A percentile compares a stretch with the other conserved stretches of the same genome.
These are phyloP conservation scores for Eulithis prunata DNA, from an alignment of 2,888 invertebrate species.

Conservation along the genomic window DNA sequence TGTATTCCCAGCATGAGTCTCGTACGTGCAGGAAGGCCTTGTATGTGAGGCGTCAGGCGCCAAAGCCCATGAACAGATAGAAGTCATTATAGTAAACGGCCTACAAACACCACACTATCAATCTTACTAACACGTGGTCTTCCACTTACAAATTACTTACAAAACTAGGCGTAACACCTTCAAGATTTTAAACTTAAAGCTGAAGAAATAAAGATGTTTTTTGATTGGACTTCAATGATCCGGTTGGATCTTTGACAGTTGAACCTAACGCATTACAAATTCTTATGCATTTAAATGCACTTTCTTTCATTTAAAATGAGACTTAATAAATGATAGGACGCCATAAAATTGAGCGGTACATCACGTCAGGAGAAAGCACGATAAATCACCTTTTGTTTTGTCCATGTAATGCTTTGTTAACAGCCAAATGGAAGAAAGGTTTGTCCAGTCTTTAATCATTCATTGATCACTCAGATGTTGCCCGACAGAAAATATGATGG, in stretches of 20 bases:
- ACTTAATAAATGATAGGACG: constrained; percentile 64
- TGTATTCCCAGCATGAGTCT: constrained; percentile 21
- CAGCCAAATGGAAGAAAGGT: constrained; percentile 25
- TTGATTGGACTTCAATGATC: constrained; percentile 3
- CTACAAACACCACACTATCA: constrained; percentile 49
- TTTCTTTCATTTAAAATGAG: constrained; percentile 62
- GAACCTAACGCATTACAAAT: constrained; percentile 48
- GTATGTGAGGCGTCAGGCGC: constrained; percentile 34
- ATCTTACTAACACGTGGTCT: constrained; percentile 54
- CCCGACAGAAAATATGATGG: neutral
- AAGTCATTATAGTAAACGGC: constrained; percentile 46
- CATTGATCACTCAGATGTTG: constrained; percentile 9
- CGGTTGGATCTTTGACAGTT: constrained; percentile 15
- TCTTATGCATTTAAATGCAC: constrained; percentile 61
- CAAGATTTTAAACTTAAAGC: constrained; percentile 10
- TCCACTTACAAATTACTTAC: constrained; percentile 40
- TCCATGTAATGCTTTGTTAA: constrained; percentile 50
- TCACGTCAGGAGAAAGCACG: constrained; percentile 65
- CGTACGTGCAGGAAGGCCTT: constrained; percentile 17
- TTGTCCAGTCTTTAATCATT: constrained; percentile 23
- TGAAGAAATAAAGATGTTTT: constrained; percentile 12
- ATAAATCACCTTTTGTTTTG: constrained; percentile 77
- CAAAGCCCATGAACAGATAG: constrained; percentile 37
- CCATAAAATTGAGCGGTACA: constrained; percentile 60
- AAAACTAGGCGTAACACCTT: constrained; percentile 10